Base-by-base conservation (phyloP, 2,113 vertebrate genomes). In the Sturnira hondurensis region DNA sequence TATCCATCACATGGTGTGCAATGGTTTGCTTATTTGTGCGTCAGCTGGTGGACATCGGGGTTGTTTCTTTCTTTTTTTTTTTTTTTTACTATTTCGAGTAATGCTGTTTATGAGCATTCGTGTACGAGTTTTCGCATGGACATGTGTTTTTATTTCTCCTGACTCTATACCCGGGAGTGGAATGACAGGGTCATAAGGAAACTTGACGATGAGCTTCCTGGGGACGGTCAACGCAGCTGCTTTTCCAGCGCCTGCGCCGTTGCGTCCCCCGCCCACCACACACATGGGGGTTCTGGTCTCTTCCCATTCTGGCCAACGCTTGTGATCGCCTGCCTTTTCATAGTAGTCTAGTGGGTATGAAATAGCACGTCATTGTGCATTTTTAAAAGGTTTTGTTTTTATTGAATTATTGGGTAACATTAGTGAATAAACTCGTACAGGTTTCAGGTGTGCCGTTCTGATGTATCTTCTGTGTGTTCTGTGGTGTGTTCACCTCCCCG, bases 401-500 rank as follows among this genome's bases (percentile, higher is more conserved):
- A 68, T 20, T 36, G 65, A 68, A 10, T 36, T 9, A 10, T 20
- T 36, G 65, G 33, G 65, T 19, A n/a, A 19, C n/a, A 1, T 68
- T 36, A 7, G 67, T 68, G 19, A 68, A 38, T 36, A 20, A 20
- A 68, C 3, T 36, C 19, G 14, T 22, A 4, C 20, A 10, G 67
- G 67, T 36, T 36, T 68, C 17, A 38, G n/a, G n/a, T 10, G 17
- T 68, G 19, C 19, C 0, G 9, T 20, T 19, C 67, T 22, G 4
- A 20, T 2, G 16, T 6, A 2, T 38, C n/a, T 10, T 10, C 67
- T 36, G 67, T 20, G 3, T 22, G 1, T 24, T 10, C 3, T 38
- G n/a, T 20, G 3, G n/a, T 68, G 65, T 20, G 17, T 11, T 10
- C n/a, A 19, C n/a, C 56, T 22, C 52, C 56, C 56, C 56, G 3